These are phyloP conservation scores for Zaprionus obscuricornis DNA, from an alignment of 2,888 invertebrate genomes.

Conservation along the genomic window DNA sequence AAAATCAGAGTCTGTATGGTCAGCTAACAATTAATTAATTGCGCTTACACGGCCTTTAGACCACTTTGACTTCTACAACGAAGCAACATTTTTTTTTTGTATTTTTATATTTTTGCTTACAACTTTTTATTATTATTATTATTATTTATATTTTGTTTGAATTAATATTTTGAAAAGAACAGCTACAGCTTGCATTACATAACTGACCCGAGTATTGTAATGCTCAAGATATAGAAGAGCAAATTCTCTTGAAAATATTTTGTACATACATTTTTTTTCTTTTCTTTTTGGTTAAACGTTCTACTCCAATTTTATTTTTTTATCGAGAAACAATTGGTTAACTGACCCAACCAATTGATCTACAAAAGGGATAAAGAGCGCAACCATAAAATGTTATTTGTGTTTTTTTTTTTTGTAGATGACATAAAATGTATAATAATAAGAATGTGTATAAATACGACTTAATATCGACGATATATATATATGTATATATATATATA, in stretches of 20 bases:
- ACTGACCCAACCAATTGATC: constrained; percentile 64
- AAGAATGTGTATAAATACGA: too few species aligned
- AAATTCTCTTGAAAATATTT: constrained; percentile 70
- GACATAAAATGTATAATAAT: too few species aligned
- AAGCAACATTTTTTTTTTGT: constrained; percentile 14
- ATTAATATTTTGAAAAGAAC: constrained; percentile 68
- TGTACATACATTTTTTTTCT: neutral
- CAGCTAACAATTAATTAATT: neutral
- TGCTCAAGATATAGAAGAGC: too few species aligned
- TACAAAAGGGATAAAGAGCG: constrained; percentile 6
- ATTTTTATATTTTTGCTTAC: constrained; percentile 24
- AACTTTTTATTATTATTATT: too few species aligned
- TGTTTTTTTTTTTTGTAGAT: too few species aligned
- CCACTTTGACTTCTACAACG: constrained; percentile 33
- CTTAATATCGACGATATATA: too few species aligned
- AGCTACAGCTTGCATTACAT: constrained; percentile 44
- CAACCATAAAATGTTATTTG: constrained; percentile 5
- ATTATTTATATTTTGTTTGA: constrained; percentile 6
- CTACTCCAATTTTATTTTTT: neutral
- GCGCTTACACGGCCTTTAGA: constrained; percentile 5
- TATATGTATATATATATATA: constrained; percentile 27
- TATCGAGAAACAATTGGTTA: constrained; percentile 32
- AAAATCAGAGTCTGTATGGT: constrained; percentile 34
- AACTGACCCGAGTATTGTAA: constrained; percentile 65
- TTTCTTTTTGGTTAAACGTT: neutral